phyloP scores from a whole-genome alignment of 2,888 invertebrate genomes.

The Ditula angustiorana region DNA sequence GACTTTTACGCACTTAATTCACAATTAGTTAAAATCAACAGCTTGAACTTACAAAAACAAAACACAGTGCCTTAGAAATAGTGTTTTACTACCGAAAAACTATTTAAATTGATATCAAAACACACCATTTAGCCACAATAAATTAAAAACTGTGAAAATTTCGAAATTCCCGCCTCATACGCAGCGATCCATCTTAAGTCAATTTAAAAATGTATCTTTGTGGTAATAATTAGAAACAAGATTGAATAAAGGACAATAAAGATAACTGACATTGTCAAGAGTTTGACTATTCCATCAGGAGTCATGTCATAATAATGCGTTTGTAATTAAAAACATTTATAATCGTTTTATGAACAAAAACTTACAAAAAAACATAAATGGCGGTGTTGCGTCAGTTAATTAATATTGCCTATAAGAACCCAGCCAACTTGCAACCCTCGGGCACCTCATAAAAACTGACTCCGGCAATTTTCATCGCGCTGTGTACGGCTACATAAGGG shows the following conservation, averaged over 20 bases:
- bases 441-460: background rate
- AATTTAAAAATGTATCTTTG: no score
- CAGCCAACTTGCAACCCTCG: background rate
- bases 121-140: no score
- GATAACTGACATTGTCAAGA: background rate
- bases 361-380: background rate
- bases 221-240: no score
- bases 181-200: no score
- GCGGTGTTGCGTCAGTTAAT: background rate
- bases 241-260: background rate
- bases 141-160: no score
- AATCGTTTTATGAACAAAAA: background rate
- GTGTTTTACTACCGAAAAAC: no score
- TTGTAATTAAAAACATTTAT: background rate
- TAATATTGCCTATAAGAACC: conserved; percentile 7
- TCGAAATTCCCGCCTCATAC: no score
- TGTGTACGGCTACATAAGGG: background rate
- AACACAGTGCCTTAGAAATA: no score
- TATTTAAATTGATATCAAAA: no score
- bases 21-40: no score
- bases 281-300: background rate
- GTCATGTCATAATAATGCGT: background rate
- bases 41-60: no score
- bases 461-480: background rate
- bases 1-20: no score